Conservation (phyloP, 2,797 vertebrate species). For the Alouatta caraya region DNA sequence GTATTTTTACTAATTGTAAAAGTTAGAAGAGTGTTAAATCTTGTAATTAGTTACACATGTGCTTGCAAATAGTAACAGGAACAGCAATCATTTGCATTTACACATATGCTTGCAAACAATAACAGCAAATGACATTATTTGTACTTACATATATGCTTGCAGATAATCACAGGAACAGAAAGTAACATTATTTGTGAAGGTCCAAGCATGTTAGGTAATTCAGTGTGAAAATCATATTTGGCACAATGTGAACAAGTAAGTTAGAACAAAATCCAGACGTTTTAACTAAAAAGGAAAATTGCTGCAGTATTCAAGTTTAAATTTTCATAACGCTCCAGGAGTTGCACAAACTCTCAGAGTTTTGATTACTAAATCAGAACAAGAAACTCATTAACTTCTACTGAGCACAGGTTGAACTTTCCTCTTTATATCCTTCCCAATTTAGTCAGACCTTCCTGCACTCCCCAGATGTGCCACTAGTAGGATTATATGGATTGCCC, state of each 20-base stretch:
- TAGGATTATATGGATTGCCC: background rate
- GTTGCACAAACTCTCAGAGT: background rate
- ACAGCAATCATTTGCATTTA: background rate
- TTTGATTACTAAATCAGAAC: slow-evolving; percentile 10
- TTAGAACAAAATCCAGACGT: background rate
- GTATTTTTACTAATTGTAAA: background rate
- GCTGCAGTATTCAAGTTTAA: background rate
- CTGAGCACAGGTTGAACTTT: background rate
- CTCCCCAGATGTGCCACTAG: background rate
- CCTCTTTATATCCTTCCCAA: background rate
- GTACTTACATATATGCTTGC: background rate
- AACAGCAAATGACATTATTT: background rate
- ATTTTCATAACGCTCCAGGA: background rate
- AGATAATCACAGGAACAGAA: slow-evolving; percentile 8
- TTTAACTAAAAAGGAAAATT: slow-evolving; percentile 19
- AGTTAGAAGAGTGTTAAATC: background rate
- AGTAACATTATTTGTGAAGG: background rate
- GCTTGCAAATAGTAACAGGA: slow-evolving; percentile 1
- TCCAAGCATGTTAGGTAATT: background rate
- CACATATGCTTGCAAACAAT: background rate
- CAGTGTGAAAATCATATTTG: background rate
- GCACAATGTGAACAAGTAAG: background rate
- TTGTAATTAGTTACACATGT: background rate
- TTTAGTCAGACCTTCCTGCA: background rate
- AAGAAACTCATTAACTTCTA: background rate